These are phyloP conservation scores for Scaptomyza graminum DNA, from an alignment of 1,140 invertebrate species.

Conservation along the genomic window DNA sequence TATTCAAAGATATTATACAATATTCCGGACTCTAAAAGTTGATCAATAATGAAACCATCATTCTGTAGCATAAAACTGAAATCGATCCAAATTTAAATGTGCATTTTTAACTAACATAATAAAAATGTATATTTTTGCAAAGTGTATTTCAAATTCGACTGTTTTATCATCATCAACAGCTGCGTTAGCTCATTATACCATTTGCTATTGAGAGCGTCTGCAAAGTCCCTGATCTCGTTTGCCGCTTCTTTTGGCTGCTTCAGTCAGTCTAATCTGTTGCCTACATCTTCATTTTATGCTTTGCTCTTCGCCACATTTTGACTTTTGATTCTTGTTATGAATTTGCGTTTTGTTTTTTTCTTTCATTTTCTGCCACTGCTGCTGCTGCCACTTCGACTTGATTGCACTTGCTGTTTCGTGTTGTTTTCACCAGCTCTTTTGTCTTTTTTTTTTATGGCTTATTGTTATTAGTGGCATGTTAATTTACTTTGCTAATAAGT, in stretches of 20 bases:
- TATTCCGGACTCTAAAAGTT: not conserved
- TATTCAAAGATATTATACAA: not conserved
- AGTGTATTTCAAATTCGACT: constrained; percentile 17
- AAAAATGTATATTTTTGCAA: not conserved
- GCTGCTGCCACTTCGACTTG: constrained; percentile 6
- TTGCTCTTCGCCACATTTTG: constrained; percentile 1
- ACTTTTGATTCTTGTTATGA: constrained; percentile 34
- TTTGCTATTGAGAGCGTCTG: constrained; percentile 22
- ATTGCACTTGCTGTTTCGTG: constrained; percentile 52
- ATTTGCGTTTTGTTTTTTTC: constrained; percentile 43
- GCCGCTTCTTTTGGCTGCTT: constrained; percentile 18
- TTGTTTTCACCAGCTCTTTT: constrained; percentile 41
- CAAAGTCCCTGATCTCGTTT: constrained; percentile 73
- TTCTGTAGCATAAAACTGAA: no score
- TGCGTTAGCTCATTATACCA: constrained; percentile 25
- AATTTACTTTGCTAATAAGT: constrained; percentile 78
- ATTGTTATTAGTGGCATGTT: constrained; percentile 65
- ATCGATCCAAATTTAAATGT: no score
- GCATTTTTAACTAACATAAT: no score
- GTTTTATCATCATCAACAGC: constrained; percentile 17
- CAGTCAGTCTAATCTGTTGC: constrained; percentile 16
- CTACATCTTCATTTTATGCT: constrained; percentile 12
- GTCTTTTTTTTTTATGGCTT: constrained; percentile 27
- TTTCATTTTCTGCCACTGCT: not conserved
- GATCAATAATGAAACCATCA: no score